Evolutionary conservation across 2,113 vertebrate species (phyloP), one percentile per base, ranked within the genome.

Genomic region (Anarhynchus alexandrinus): DNA sequence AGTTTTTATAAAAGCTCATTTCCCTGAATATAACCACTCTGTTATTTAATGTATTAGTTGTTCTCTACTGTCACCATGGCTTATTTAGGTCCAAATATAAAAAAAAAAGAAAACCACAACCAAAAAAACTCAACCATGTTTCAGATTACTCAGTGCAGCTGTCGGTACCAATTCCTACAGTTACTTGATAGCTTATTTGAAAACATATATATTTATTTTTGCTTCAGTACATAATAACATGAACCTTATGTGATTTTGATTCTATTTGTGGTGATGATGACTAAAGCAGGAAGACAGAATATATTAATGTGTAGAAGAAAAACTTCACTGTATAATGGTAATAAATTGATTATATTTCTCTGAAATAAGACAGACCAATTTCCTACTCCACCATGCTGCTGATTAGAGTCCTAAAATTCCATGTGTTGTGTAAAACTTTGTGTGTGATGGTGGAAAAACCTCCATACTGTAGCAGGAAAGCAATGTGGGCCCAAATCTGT

Each of bases 401-500:
- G 25, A 66, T 66, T 34, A 54, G 18, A 90, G 23, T 30, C 15
- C 47, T 88, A 62, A 40, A 74, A 71, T 71, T 86, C 10, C 9
- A 27, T 32, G 2, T 52, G 11, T 21, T 47, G 1, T 16, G 27
- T 18, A 61, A 32, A 9, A 52, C 9, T 64, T 19, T 1, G 2
- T 34, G 17, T 66, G 74, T 93, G 34, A 54, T 86, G 3, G 12
- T 69, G 16, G 36, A 64, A 62, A 69, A 67, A 3, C n/a, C 22
- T 67, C 14, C 20, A 23, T 58, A 20, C 7, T 90, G 27, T 40
- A 59, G 12, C 9, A 77, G 25, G 15, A 92, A 85, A 79, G 1
- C 7, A 30, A 14, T 27, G 18, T 47, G 4, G 5, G 4, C 25
- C 6, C 9, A 76, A 73, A 66, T 62, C 20, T 0, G 0, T 47